Evolutionary conservation across 2,888 invertebrate species (phyloP).

Genomic region (Cecidostiba fungosa): DNA sequence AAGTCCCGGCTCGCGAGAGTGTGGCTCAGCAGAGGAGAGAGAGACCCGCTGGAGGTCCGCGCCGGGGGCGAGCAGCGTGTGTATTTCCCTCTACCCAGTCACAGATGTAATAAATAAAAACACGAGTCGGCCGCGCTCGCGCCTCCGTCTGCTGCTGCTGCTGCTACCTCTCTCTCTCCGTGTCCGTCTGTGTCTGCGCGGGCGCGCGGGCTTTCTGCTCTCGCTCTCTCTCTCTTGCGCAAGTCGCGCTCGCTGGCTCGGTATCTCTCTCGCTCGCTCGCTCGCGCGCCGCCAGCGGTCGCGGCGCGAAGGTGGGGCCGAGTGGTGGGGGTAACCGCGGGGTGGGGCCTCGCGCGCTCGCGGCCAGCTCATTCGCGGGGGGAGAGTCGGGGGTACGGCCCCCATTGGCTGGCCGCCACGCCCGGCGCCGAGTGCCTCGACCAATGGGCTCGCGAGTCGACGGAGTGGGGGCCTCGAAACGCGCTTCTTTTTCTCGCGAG

Average conservation of each 20-base stretch:
- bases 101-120: conserved; percentile 81
- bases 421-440: not conserved
- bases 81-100: conserved; percentile 80
- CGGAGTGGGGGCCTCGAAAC: not conserved
- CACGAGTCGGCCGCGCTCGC: conserved; percentile 74
- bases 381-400: conserved; percentile 69
- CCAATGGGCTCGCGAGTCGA: conserved; percentile 58
- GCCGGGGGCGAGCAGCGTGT: conserved; percentile 69
- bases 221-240: conserved; percentile 64
- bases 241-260: conserved; percentile 68
- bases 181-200: conserved; percentile 65
- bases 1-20: conserved; percentile 44
- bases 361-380: conserved; percentile 71
- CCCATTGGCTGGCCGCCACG: conserved; percentile 54
- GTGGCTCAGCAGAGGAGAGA: conserved; percentile 53
- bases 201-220: conserved; percentile 67
- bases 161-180: conserved; percentile 55
- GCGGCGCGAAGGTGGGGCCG: conserved; percentile 63
- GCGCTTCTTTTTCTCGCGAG: conserved; percentile 41
- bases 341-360: conserved; percentile 70
- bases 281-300: conserved; percentile 25
- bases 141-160: conserved; percentile 53
- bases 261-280: conserved; percentile 58
- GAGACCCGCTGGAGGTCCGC: conserved; percentile 73
- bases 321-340: conserved; percentile 74